Evolutionary conservation across 2,797 vertebrate species (phyloP).

Genomic region (Tiaroga cobitis): DNA sequence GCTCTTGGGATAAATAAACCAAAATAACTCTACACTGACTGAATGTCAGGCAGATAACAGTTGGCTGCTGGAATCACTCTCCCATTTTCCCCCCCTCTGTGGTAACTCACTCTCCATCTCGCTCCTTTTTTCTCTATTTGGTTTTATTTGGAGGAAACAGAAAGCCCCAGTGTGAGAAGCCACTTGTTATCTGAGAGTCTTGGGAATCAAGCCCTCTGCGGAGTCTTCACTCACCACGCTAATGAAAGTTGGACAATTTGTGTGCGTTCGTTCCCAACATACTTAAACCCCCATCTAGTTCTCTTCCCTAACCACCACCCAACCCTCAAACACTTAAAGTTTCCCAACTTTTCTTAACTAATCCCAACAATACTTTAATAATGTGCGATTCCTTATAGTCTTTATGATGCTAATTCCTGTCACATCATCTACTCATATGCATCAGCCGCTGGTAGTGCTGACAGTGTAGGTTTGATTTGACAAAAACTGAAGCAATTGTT

Average conservation of each 20-base stretch:
- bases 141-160: constrained; percentile 84
- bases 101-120: constrained; percentile 53
- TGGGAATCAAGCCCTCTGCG: constrained; percentile 92
- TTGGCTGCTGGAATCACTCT: constrained; percentile 76
- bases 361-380: constrained; percentile 50
- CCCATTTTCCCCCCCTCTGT: constrained; percentile 41
- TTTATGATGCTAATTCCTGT: constrained; percentile 49
- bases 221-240: constrained; percentile 96
- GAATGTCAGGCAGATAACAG: constrained; percentile 79
- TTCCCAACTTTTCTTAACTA: constrained; percentile 35
- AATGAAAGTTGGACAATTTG: constrained; percentile 97
- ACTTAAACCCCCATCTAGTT: constrained; percentile 73
- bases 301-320: constrained; percentile 50
- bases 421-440: constrained; percentile 48
- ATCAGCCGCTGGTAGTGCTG: constrained; percentile 21
- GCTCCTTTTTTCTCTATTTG: constrained; percentile 69
- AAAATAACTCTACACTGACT: constrained; percentile 72
- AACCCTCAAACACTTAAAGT: constrained; percentile 39
- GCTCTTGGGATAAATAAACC: constrained; percentile 79
- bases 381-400: constrained; percentile 28
- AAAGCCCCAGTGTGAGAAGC: constrained; percentile 85
- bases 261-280: constrained; percentile 85
- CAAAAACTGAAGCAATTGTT: constrained; percentile 23
- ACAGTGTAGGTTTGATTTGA: constrained; percentile 21
- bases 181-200: constrained; percentile 96